A percentile compares a stretch with the other conserved stretches of the same genome.
These are phyloP conservation scores for Corythornis madagascariensis DNA, from an alignment of 2,113 vertebrate species.

Conservation along the genomic window DNA sequence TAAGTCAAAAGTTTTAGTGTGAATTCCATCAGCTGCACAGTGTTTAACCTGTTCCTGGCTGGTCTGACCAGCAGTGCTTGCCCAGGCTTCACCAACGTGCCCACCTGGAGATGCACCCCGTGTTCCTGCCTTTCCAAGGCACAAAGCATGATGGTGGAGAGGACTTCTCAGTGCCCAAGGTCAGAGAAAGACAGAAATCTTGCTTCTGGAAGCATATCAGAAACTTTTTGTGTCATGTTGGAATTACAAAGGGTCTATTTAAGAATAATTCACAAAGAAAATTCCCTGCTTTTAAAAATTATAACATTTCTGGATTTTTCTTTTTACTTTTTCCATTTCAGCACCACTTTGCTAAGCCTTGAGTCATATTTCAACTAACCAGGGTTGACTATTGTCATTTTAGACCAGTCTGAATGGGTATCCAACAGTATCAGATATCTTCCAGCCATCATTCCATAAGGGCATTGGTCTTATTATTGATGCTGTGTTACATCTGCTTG, in stretches of 20 bases:
- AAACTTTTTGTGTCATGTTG: neutral
- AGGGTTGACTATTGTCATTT: neutral
- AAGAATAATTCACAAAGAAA: neutral
- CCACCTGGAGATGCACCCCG: fast-evolving
- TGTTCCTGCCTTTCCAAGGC: neutral
- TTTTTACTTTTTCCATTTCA: neutral
- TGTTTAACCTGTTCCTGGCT: neutral
- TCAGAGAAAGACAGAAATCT: neutral
- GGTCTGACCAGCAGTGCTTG: neutral
- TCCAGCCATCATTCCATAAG: neutral
- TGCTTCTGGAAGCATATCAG: neutral
- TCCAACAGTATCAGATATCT: neutral
- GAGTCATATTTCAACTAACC: neutral
- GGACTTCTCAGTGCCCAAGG: neutral
- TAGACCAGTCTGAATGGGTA: neutral
- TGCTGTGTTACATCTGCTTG: neutral
- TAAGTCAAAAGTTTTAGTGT: neutral
- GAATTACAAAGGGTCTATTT: neutral
- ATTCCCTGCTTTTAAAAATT: neutral
- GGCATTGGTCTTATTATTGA: neutral
- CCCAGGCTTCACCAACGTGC: neutral
- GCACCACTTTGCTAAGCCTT: neutral
- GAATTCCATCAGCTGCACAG: neutral
- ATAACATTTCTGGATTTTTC: neutral
- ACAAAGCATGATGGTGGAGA: fast-evolving